phyloP scores from a whole-genome alignment of 2,797 vertebrate species.

The Halcyon smyrnensis region DNA sequence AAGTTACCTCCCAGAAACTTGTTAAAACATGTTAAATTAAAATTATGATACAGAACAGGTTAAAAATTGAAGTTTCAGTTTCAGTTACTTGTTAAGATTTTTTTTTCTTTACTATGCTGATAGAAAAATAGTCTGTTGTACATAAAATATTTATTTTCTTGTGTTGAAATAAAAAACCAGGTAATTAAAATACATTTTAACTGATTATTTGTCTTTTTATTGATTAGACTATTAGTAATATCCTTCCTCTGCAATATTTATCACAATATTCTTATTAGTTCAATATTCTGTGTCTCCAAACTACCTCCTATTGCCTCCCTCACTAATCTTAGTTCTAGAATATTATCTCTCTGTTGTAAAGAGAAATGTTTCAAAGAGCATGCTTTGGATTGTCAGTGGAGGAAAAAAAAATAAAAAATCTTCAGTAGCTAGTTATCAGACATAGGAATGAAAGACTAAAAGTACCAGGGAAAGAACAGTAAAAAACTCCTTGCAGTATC shows the following conservation, averaged over 20 bases:
- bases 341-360: background rate
- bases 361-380: background rate
- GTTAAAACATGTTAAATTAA: background rate
- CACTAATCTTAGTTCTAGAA: background rate
- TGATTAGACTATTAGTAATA: background rate
- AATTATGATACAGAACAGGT: background rate
- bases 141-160: background rate
- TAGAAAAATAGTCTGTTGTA: background rate
- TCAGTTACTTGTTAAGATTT: background rate
- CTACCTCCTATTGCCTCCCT: background rate
- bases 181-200: background rate
- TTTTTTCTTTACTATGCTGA: background rate
- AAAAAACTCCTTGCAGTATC: background rate
- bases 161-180: background rate
- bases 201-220: background rate
- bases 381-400: background rate
- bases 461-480: background rate
- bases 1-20: background rate
- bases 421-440: background rate
- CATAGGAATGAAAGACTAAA: background rate
- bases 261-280: background rate
- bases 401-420: background rate
- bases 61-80: background rate
- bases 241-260: background rate
- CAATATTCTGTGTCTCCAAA: background rate